A percentile compares a stretch with the other conserved stretches of the same genome.
These are phyloP conservation scores for Psilopogon haemacephalus DNA, from an alignment of 2,113 vertebrate genomes.

Conservation along the genomic window DNA sequence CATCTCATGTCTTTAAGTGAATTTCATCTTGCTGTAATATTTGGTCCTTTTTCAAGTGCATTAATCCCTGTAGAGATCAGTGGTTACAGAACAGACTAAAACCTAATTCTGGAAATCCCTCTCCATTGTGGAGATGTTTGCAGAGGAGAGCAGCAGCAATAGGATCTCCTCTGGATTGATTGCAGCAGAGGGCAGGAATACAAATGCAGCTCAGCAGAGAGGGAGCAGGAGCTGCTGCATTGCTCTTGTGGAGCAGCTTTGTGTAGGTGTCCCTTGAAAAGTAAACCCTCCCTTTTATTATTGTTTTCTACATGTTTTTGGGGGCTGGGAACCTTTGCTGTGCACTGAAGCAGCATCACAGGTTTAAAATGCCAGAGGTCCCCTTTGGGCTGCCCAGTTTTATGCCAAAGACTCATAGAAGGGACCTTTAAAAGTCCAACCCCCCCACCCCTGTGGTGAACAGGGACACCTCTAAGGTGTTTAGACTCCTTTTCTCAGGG, in stretches of 20 bases:
- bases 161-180: not conserved
- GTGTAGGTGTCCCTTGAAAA: not conserved
- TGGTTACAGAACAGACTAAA: not conserved
- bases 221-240: not conserved
- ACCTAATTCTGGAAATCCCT: not conserved
- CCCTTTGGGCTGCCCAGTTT: not conserved
- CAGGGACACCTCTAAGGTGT: no score
- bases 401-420: not conserved
- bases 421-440: no score
- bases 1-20: not conserved
- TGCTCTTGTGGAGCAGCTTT: not conserved
- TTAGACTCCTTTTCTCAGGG: no score
- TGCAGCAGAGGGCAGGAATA: not conserved
- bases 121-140: not conserved
- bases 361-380: not conserved
- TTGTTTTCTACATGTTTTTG: not conserved
- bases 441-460: no score
- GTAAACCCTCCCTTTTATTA: not conserved
- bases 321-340: not conserved
- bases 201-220: not conserved
- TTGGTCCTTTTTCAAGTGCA: not conserved
- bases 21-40: not conserved
- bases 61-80: not conserved
- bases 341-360: not conserved
- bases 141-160: not conserved